phyloP scores from a whole-genome alignment of 1,140 invertebrate genomes.

The Nomia melanderi region DNA sequence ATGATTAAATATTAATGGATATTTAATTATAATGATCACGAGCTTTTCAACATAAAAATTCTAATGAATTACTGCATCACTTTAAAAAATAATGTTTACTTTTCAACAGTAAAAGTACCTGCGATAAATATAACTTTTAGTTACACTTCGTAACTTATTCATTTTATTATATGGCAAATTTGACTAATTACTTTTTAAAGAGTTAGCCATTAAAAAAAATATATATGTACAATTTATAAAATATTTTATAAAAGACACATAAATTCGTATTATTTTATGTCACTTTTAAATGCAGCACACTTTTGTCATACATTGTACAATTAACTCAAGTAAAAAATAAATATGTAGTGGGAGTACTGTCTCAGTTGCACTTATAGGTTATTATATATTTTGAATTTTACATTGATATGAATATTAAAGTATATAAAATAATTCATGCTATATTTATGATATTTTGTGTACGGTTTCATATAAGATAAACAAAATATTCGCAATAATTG shows the following conservation, averaged over 20 bases:
- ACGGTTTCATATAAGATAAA: constrained; percentile 22
- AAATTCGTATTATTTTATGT: background rate
- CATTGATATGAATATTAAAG: background rate
- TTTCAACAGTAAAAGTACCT: background rate
- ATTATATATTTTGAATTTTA: constrained; percentile 16
- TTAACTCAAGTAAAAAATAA: constrained; percentile 5
- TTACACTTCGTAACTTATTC: constrained; percentile 7
- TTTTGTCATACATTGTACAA: background rate
- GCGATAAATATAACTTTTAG: background rate
- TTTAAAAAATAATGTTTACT: background rate
- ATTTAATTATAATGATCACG: constrained; percentile 18
- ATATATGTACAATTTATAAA: background rate
- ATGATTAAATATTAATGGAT: background rate
- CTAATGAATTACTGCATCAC: background rate
- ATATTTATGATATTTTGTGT: constrained; percentile 29
- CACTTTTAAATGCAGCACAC: no score
- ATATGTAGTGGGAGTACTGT: background rate
- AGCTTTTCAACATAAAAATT: constrained; percentile 15
- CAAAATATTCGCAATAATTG: constrained; percentile 36
- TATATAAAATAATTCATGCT: background rate
- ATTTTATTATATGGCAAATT: background rate
- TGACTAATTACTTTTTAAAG: background rate
- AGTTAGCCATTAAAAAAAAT: background rate
- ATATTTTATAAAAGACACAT: background rate
- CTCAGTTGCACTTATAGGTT: constrained; percentile 23